phyloP scores from a whole-genome alignment of 2,113 vertebrate genomes.

The Oreochromis niloticus region DNA sequence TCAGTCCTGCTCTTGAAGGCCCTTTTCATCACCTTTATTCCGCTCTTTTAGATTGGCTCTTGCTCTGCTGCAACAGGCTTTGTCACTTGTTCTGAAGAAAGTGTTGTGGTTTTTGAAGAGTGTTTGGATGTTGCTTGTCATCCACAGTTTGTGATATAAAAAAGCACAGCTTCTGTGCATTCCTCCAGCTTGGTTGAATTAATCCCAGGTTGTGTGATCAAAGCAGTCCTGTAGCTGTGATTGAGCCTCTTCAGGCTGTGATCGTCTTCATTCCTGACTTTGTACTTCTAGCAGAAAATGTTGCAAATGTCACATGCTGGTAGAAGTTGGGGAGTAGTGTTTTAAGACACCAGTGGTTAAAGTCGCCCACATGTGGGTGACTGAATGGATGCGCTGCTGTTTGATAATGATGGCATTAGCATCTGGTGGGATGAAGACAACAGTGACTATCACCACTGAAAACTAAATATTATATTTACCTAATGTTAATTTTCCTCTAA shows the following conservation, averaged over 20 bases:
- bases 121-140: background rate
- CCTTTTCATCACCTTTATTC: background rate
- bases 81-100: background rate
- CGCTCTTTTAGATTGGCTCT: background rate
- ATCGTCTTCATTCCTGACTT: background rate
- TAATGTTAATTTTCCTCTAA: background rate
- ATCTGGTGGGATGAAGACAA: background rate
- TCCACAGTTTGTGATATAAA: background rate
- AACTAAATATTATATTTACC: background rate
- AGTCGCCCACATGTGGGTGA: background rate
- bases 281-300: background rate
- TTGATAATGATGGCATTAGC: background rate
- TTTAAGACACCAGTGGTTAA: background rate
- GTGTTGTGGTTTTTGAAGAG: background rate
- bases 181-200: background rate
- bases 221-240: background rate
- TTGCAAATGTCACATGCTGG: background rate
- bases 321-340: background rate
- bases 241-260: background rate
- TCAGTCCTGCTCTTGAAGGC: background rate
- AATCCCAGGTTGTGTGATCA: background rate
- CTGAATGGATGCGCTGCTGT: background rate
- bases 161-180: background rate
- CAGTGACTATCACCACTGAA: background rate
- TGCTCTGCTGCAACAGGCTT: background rate